Base-by-base conservation (phyloP, 2,888 invertebrate species). In the Teinopalpus imperialis region DNA sequence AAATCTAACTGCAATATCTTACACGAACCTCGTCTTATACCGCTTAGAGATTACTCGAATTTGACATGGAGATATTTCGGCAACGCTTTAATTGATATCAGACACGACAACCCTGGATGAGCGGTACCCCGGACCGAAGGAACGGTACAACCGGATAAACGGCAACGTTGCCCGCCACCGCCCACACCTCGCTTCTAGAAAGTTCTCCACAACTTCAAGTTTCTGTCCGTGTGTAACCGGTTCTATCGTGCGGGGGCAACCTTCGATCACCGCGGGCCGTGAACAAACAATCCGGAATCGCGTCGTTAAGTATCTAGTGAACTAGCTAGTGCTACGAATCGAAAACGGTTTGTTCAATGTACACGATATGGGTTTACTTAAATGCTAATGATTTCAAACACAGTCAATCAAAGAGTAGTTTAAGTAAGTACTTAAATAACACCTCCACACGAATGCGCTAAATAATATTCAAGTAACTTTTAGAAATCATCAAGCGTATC, bases 141-240 rank as follows among this genome's bases (percentile, higher is more conserved):
- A 24, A 31, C 32, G 41, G 16, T 32, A 41, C 12, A 34, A 42
- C 12, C 42, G 21, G 34, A 20, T 8, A 9, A 7, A n/a, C 24
- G 8, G 9, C 6, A 20, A 10, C 6, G 20, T 29, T 12, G 12
- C 13, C n/a, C 3, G 2, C n/a, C 2, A 13, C 12, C 40, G n/a
- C 21, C 43, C 29, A 43, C 30, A 21, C 37, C 8, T 3, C 27
- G 30, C 30, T 24, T 44, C 44, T 37, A 44, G 44, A 44, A 24
- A 44, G 37, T 37, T 44, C 44, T 29, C 8, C 3, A 9, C 34
- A 20, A 10, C 34, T 34, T 21, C 7, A 7, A 6, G 2, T 5
- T 8, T 13, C 39, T 2, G 8, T 4, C 3, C 37, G 12, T 3
- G 5, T 1, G 12, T 6, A 32, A 42, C 32, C 41, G 41, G 41